Conservation (phyloP, 2,888 invertebrate species). For the Zaprionus obscuricornis region DNA sequence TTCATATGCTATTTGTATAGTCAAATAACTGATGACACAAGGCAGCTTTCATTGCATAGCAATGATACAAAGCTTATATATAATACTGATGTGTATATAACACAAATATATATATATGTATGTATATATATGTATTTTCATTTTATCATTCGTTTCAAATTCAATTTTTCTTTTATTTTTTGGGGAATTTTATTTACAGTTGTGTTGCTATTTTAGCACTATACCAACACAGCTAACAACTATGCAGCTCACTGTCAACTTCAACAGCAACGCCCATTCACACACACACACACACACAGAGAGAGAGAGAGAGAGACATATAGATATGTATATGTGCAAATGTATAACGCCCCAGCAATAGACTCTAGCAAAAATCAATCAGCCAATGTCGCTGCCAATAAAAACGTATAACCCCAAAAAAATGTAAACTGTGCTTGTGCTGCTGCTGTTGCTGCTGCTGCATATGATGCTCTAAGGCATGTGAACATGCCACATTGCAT, state of each 20-base stretch:
- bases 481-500: conserved; percentile 38
- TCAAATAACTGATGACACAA: too few species aligned
- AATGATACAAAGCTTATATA: too few species aligned
- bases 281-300: not conserved
- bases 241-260: conserved; percentile 1
- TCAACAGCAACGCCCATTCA: not conserved
- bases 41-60: too few species aligned
- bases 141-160: conserved; percentile 47
- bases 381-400: conserved; percentile 51
- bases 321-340: too few species aligned
- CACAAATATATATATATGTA: too few species aligned
- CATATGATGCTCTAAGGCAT: conserved; percentile 55
- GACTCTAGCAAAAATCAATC: conserved; percentile 57
- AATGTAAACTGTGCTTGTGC: conserved; percentile 12
- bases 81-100: too few species aligned
- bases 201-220: conserved; percentile 37
- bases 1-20: too few species aligned
- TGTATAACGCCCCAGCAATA: conserved; percentile 45
- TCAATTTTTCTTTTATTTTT: too few species aligned
- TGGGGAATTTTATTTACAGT: conserved; percentile 32
- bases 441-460: too few species aligned
- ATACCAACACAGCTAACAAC: too few species aligned
- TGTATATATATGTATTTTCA: conserved; percentile 18
- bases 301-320: too few species aligned
- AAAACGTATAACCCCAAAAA: conserved; percentile 30